Evolutionary conservation across 2,888 invertebrate genomes (phyloP).

Genomic region (Lasioglossum oenotherae): DNA sequence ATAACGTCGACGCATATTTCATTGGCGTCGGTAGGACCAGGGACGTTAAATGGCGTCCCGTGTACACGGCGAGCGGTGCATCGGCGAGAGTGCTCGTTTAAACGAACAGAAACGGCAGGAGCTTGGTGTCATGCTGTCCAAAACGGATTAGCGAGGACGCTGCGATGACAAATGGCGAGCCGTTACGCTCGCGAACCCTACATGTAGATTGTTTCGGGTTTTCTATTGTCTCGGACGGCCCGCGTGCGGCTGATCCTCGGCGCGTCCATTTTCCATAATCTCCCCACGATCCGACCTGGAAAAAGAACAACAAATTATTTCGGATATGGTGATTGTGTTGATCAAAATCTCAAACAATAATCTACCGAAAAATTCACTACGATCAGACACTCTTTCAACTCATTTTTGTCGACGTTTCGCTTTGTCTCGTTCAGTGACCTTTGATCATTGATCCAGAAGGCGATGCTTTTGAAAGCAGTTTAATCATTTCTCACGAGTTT

Average conservation of each 20-base stretch:
- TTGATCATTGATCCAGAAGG: too few relatives aligned
- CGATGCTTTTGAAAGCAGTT: too few relatives aligned
- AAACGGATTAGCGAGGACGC: conserved; percentile 45
- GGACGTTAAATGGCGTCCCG: conserved; percentile 38
- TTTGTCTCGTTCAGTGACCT: not conserved
- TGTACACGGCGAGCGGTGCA: not conserved
- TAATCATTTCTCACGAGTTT: not conserved
- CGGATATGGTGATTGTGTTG: not conserved
- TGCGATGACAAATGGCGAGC: conserved; percentile 38
- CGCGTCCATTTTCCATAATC: not conserved
- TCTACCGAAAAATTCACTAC: not conserved
- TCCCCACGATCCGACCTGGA: not conserved
- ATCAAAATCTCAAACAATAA: not conserved
- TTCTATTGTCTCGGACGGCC: not conserved
- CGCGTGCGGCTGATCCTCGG: not conserved
- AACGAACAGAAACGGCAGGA: conserved; percentile 22
- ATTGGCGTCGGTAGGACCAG: conserved; percentile 40
- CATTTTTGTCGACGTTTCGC: not conserved
- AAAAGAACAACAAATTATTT: not conserved
- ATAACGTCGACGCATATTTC: conserved; percentile 54
- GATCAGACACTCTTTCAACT: not conserved
- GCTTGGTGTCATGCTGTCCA: conserved; percentile 20
- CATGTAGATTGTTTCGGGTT: conserved; percentile 1
- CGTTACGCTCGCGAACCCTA: conserved; percentile 13
- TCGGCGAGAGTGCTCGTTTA: conserved; percentile 24